Evolutionary conservation across 2,797 vertebrate species (phyloP).

Genomic region (Trematomus bernacchii): DNA sequence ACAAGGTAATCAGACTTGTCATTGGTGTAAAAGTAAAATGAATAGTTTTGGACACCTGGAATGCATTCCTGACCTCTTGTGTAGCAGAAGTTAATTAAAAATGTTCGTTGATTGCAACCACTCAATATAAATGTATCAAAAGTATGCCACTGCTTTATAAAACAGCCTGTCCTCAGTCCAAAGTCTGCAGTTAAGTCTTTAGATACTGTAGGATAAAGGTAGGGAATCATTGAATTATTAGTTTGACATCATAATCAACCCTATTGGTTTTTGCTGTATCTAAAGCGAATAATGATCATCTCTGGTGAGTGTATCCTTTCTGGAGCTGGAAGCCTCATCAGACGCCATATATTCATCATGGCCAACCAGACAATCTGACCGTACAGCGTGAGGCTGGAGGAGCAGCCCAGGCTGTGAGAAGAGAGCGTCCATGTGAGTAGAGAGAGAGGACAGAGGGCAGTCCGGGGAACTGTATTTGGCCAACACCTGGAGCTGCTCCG

Average conservation of each 20-base stretch:
- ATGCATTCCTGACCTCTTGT: background rate
- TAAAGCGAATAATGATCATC: conserved; percentile 27
- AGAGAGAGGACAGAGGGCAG: conserved; percentile 89
- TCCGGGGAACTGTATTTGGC: conserved; percentile 91
- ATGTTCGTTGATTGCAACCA: background rate
- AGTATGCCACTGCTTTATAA: conserved; percentile 63
- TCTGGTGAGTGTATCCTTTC: conserved; percentile 29
- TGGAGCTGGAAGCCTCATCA: conserved; percentile 42
- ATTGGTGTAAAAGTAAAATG: background rate
- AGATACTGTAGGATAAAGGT: background rate
- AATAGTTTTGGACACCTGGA: conserved; percentile 15
- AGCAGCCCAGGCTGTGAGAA: conserved; percentile 42
- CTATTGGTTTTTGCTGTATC: background rate
- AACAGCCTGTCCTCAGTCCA: conserved; percentile 10
- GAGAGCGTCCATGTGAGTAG: conserved; percentile 76
- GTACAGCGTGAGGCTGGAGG: conserved; percentile 28
- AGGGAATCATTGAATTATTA: conserved; percentile 72
- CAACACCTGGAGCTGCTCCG: conserved; percentile 94
- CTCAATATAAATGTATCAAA: conserved; percentile 12
- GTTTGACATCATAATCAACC: conserved; percentile 74
- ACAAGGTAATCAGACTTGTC: background rate
- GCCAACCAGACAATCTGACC: conserved; percentile 28
- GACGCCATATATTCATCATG: conserved; percentile 49
- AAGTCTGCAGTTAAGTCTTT: conserved; percentile 8
- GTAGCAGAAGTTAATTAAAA: background rate